Conservation (phyloP, 2,113 vertebrate species). For the Channa argus region DNA sequence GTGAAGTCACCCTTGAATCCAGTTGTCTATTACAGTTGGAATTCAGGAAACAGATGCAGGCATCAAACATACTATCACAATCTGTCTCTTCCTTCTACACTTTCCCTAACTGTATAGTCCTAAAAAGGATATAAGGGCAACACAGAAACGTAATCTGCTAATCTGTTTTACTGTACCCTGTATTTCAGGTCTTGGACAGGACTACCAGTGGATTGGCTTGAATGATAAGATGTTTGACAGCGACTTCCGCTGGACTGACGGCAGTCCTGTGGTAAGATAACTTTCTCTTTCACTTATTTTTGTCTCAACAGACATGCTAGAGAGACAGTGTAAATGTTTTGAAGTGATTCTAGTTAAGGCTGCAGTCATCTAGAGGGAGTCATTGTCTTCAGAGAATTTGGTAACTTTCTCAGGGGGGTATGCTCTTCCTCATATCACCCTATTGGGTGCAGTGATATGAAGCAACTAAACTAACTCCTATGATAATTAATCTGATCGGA, state of each 20-base stretch:
- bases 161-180: conserved; percentile 58
- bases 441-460: not conserved
- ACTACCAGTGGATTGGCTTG: conserved; percentile 99
- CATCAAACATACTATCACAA: conserved; percentile 43
- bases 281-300: conserved; percentile 50
- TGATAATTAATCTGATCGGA: conserved; percentile 29
- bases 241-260: conserved; percentile 98
- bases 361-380: conserved; percentile 50
- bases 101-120: conserved; percentile 25
- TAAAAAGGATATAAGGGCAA: conserved; percentile 39
- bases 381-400: conserved; percentile 30
- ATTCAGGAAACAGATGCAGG: conserved; percentile 70
- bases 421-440: conserved; percentile 26
- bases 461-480: not conserved
- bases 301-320: conserved; percentile 62
- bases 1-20: too few species aligned
- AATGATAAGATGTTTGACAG: conserved; percentile 99
- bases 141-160: conserved; percentile 36
- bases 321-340: conserved; percentile 67
- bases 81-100: conserved; percentile 14
- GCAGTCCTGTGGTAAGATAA: conserved; percentile 90
- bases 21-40: not conserved
- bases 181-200: conserved; percentile 91
- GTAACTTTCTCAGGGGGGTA: conserved; percentile 59
- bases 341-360: conserved; percentile 42